Conservation (phyloP, 2,113 vertebrate genomes). For the Irena cyanogastra region DNA sequence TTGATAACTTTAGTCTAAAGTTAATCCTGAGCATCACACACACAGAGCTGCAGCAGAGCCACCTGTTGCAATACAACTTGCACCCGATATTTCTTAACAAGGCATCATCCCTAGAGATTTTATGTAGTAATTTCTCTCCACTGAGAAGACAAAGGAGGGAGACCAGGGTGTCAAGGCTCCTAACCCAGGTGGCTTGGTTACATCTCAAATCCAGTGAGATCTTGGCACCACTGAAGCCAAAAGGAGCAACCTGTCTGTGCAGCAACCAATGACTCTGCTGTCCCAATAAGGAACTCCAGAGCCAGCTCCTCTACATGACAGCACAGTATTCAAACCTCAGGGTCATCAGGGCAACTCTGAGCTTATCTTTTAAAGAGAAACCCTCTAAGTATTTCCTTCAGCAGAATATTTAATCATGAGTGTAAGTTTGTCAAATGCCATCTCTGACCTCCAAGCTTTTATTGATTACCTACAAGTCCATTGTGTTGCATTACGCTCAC, state of each 20-base stretch:
- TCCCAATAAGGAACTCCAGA: background rate
- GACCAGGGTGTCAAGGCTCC: background rate
- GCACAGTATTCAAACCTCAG: background rate
- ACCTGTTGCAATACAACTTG: background rate
- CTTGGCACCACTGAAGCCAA: background rate
- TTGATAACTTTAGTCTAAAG: background rate
- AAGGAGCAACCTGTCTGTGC: background rate
- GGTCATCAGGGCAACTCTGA: background rate
- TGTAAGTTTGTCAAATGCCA: slow-evolving; percentile 56
- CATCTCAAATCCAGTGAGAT: background rate
- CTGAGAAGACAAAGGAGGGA: background rate
- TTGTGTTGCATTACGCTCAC: slow-evolving; percentile 57
- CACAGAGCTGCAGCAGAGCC: background rate
- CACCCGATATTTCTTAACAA: background rate
- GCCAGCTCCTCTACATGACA: background rate
- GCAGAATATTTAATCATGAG: slow-evolving; percentile 60
- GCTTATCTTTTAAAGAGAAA: slow-evolving; percentile 37
- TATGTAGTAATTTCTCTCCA: background rate
- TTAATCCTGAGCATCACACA: background rate
- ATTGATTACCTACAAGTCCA: slow-evolving; percentile 62
- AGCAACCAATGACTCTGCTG: background rate
- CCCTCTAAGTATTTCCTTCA: slow-evolving; percentile 21
- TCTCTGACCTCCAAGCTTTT: slow-evolving; percentile 65
- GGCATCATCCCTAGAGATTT: background rate
- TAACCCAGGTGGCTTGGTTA: background rate